These are phyloP conservation scores for Tubulanus polymorphus DNA, from an alignment of 2,888 invertebrate species.

Conservation along the genomic window DNA sequence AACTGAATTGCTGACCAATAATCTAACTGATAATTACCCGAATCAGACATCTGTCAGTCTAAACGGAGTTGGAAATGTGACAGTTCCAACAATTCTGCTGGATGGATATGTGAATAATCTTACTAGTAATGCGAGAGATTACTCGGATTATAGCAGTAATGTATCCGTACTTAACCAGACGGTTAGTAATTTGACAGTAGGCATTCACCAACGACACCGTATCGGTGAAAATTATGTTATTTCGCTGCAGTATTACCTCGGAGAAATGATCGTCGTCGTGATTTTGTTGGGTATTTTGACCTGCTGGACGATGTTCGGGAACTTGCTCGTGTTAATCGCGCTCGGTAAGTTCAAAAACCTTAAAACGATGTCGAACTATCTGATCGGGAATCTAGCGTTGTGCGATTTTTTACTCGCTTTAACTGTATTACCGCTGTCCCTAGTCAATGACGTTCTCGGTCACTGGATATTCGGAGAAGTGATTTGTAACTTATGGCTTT, in stretches of 20 bases:
- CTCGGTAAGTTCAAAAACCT: constrained; percentile 42
- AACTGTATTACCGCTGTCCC: constrained; percentile 50
- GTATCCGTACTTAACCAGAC: too few relatives aligned
- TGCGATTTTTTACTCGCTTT: constrained; percentile 51
- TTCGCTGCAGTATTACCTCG: constrained; percentile 11
- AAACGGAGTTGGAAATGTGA: too few relatives aligned
- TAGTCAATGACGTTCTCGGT: constrained; percentile 46
- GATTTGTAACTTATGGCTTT: constrained; percentile 47
- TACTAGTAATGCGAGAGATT: too few relatives aligned
- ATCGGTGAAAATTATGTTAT: not conserved
- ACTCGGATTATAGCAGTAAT: too few relatives aligned
- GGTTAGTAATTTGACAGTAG: too few relatives aligned
- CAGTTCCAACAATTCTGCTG: too few relatives aligned
- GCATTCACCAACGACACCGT: too few relatives aligned
- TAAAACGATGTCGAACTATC: constrained; percentile 51
- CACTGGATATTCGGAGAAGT: constrained; percentile 50
- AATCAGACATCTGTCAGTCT: too few relatives aligned
- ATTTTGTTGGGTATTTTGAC: constrained; percentile 39
- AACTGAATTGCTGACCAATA: too few relatives aligned
- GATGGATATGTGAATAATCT: too few relatives aligned
- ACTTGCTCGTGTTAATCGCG: constrained; percentile 46
- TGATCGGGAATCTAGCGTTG: constrained; percentile 52
- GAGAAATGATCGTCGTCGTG: constrained; percentile 32
- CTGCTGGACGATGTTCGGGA: constrained; percentile 48
- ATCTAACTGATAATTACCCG: too few relatives aligned